Conservation (phyloP, 2,113 vertebrate genomes). For the Brevimyrus niger region DNA sequence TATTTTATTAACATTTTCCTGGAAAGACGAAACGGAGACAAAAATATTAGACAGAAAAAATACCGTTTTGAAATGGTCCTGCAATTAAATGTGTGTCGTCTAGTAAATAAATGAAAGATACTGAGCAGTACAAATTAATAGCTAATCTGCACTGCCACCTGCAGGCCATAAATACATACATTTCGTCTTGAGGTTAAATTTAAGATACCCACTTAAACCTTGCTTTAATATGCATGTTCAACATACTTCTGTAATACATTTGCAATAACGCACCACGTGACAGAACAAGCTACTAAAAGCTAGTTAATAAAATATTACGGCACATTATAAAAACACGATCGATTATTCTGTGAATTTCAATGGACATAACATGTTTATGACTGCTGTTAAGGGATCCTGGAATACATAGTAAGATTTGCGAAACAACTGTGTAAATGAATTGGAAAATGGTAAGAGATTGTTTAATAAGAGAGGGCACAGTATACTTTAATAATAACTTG, state of each 20-base stretch:
- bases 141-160: conserved; percentile 48
- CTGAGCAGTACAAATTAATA: conserved; percentile 20
- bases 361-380: background rate
- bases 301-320: background rate
- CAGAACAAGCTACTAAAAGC: background rate
- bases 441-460: background rate
- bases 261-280: background rate
- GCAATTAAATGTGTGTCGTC: conserved; percentile 33
- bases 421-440: background rate
- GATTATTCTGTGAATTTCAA: background rate
- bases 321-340: background rate
- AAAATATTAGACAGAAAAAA: background rate
- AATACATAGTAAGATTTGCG: background rate
- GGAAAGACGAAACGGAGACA: background rate
- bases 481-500: background rate
- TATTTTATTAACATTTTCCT: background rate
- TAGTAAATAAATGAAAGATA: conserved; percentile 25
- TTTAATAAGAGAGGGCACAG: background rate
- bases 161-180: conserved; percentile 28
- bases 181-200: conserved; percentile 7
- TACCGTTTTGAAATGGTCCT: conserved; percentile 29
- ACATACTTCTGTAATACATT: background rate
- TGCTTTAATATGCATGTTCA: conserved; percentile 1
- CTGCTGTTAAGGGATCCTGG: background rate
- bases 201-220: background rate